A percentile compares a stretch with the other conserved stretches of the same genome.
phyloP scores from a whole-genome alignment of 2,888 invertebrate species.

The Physocephala rufipes region DNA sequence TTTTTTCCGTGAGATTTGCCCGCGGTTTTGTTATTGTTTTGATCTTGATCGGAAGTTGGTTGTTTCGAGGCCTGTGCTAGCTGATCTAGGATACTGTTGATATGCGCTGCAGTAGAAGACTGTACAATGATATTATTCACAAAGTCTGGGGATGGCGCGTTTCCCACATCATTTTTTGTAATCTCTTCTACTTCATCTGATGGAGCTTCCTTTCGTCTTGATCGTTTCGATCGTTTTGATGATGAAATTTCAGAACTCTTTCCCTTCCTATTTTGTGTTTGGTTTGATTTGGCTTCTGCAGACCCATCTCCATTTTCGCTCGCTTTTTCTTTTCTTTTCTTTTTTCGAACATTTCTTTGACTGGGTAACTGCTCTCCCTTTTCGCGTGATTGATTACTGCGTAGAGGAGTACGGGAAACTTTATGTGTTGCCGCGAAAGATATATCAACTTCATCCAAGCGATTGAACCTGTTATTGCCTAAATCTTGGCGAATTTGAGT shows the following conservation, averaged over 20 bases:
- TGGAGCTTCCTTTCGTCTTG: not conserved
- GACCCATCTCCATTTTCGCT: not conserved
- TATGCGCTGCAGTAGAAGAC: constrained; percentile 30
- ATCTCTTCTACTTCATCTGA: not conserved
- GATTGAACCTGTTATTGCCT: constrained; percentile 1
- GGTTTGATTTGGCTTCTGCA: not conserved
- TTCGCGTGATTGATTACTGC: not conserved
- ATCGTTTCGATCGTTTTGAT: not conserved
- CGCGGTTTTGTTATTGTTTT: not conserved
- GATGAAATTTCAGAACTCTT: not conserved
- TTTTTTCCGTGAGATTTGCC: constrained; percentile 1
- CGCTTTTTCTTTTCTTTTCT: not conserved
- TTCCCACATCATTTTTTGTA: not conserved
- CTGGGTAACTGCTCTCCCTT: not conserved
- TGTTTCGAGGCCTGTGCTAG: constrained; percentile 31
- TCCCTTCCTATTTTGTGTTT: not conserved
- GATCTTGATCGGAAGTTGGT: not conserved
- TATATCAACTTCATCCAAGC: constrained; percentile 19
- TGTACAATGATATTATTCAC: not conserved
- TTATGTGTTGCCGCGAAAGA: constrained; percentile 4
- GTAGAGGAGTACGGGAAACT: constrained; percentile 9
- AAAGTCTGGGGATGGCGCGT: not conserved
- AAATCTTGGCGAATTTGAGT: not conserved
- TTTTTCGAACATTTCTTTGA: not conserved
- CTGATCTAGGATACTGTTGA: constrained; percentile 43